phyloP scores from a whole-genome alignment of 2,113 vertebrate genomes.

The Syngnathus floridae region DNA sequence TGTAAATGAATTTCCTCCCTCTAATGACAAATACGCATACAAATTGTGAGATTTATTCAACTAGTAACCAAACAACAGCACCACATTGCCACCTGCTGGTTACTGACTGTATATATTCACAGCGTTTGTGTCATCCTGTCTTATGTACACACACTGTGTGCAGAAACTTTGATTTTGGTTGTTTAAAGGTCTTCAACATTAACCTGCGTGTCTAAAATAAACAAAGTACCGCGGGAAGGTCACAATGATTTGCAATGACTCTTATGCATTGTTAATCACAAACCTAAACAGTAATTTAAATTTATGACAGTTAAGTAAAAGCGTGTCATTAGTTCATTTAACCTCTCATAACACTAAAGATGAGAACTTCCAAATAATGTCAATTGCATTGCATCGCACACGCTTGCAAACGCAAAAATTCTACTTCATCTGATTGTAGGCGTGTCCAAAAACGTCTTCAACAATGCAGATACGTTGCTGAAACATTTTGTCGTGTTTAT shows the following conservation, averaged over 20 bases:
- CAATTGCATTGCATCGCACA: background rate
- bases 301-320: background rate
- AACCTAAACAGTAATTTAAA: background rate
- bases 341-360: background rate
- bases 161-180: background rate
- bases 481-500: background rate
- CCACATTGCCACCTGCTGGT: slow-evolving; percentile 35
- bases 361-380: background rate
- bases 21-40: no score
- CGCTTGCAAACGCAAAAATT: background rate
- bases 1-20: no score
- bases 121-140: background rate
- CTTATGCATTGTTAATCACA: background rate
- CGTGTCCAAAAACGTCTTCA: background rate
- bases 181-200: background rate
- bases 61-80: background rate
- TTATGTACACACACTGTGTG: slow-evolving; percentile 5
- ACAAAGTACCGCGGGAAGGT: background rate
- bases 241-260: background rate
- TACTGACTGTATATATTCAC: background rate
- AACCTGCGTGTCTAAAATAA: background rate
- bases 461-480: background rate
- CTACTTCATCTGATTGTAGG: background rate
- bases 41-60: background rate
- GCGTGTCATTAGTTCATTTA: background rate